phyloP scores from a whole-genome alignment of 2,888 invertebrate genomes.

The Leptopterna dolabrata region DNA sequence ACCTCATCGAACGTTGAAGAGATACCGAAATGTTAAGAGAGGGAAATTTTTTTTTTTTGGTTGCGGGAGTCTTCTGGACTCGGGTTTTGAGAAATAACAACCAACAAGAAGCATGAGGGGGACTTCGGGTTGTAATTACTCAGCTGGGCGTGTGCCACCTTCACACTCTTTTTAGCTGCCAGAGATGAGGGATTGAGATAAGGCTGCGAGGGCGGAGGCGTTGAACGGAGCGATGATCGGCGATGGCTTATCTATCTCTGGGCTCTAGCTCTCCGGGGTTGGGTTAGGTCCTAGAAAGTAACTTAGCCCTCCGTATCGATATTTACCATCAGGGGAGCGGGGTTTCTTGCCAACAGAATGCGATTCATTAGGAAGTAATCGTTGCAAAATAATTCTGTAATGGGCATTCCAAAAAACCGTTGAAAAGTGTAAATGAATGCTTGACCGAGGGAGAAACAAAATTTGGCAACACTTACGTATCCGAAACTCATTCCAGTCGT shows the following conservation, averaged over 20 bases:
- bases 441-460: background rate
- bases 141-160: conserved; percentile 46
- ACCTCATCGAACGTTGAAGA: conserved; percentile 17
- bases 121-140: conserved; percentile 35
- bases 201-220: background rate
- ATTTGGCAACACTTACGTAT: background rate
- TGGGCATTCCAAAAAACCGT: background rate
- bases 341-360: background rate
- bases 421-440: background rate
- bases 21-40: conserved; percentile 21
- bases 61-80: background rate
- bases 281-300: conserved; percentile 12
- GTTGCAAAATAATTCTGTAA: background rate
- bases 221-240: conserved; percentile 31
- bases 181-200: conserved; percentile 9
- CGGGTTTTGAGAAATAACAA: background rate
- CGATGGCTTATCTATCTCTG: background rate
- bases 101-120: conserved; percentile 26
- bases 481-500: background rate
- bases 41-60: background rate
- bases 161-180: conserved; percentile 18
- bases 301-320: background rate
- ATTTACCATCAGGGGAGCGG: background rate
- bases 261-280: background rate
- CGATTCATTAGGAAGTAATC: background rate